Evolutionary conservation across 1,140 invertebrate species (phyloP), one percentile per base, ranked within the genome.

Genomic region (Piezodorus guildinii): DNA sequence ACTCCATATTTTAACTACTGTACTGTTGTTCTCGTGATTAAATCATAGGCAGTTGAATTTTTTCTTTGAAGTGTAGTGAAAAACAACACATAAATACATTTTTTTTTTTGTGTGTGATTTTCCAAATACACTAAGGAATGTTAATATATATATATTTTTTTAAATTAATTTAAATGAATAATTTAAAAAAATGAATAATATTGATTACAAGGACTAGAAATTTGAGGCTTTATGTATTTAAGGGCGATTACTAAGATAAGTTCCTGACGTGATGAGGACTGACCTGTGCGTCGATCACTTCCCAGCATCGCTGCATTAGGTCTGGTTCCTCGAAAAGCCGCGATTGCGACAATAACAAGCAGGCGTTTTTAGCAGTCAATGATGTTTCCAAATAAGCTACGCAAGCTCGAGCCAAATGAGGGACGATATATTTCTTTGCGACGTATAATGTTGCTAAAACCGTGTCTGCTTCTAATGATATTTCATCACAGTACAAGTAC

Each of bases 401-500:
- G 77, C 92, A 94, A 39, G 90, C 88, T 67, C 86, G 80, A 51
- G 91, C 90, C 72, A 95, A 78, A 76, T 93, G 88, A 39, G 91
- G 91, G 44, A 95, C 89, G 71, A 94, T 90, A 75, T 94, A 95
- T 74, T 94, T 94, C 73, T 95, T 94, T 23, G 91, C 91, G 27
- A 90, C 90, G 74, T 94, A 93, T 5, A 94, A 74, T 2, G 91
- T 94, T 62, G 91, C 87, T 64, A 94, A 74, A 34, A 94, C 91
- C 63, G 88, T 92, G 71, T 94, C 91, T 30, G 90, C 89, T 79
- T 94, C 90, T 67, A 94, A 75, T 71, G 90, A 86, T 68, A 94
- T 91, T 78, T 96, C 92, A 81, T 97, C 94, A 79, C 90, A 94
- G 77, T 97, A 97, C 71, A 97, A 82, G 76, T 96, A 97, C 76